Evolutionary conservation across 2,888 invertebrate genomes (phyloP).

Genomic region (Coelopa pilipes): DNA sequence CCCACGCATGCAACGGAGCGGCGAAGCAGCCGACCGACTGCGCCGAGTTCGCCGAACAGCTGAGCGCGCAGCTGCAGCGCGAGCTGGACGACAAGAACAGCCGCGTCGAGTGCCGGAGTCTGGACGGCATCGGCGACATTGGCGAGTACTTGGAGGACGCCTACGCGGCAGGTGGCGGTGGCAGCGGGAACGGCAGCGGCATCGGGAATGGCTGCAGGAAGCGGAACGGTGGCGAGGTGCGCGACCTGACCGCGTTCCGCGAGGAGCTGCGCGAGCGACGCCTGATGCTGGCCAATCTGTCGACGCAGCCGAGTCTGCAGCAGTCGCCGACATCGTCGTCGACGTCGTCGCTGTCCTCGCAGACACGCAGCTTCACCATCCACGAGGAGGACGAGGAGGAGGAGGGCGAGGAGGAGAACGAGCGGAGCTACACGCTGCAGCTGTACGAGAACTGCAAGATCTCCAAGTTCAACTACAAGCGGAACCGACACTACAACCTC

Average conservation of each 20-base stretch:
- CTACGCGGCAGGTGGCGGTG: too few relatives aligned
- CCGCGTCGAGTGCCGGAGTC: constrained; percentile 55
- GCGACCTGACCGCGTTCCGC: constrained; percentile 59
- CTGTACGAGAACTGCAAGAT: constrained; percentile 64
- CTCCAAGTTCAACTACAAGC: constrained; percentile 63
- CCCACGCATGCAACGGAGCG: neutral
- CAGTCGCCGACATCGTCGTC: constrained; percentile 64
- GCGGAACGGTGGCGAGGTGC: constrained; percentile 53
- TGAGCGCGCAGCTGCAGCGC: constrained; percentile 82
- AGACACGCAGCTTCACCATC: constrained; percentile 64
- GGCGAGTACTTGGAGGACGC: constrained; percentile 54
- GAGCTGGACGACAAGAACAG: constrained; percentile 74
- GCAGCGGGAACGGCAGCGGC: too few relatives aligned
- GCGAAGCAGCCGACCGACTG: constrained; percentile 66
- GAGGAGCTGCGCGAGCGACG: constrained; percentile 66
- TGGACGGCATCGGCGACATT: constrained; percentile 60
- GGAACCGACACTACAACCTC: constrained; percentile 60
- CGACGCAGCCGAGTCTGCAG: constrained; percentile 62
- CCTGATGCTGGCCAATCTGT: constrained; percentile 65
- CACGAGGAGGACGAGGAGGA: constrained; percentile 64
- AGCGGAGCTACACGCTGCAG: constrained; percentile 61
- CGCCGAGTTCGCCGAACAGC: constrained; percentile 82
- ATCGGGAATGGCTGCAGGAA: constrained; percentile 49
- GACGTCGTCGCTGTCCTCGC: constrained; percentile 63
- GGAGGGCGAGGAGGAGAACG: constrained; percentile 61